Evolutionary conservation across 2,888 invertebrate species (phyloP), one percentile per base, ranked within the genome.

Genomic region (Megaustenia siamemsis): DNA sequence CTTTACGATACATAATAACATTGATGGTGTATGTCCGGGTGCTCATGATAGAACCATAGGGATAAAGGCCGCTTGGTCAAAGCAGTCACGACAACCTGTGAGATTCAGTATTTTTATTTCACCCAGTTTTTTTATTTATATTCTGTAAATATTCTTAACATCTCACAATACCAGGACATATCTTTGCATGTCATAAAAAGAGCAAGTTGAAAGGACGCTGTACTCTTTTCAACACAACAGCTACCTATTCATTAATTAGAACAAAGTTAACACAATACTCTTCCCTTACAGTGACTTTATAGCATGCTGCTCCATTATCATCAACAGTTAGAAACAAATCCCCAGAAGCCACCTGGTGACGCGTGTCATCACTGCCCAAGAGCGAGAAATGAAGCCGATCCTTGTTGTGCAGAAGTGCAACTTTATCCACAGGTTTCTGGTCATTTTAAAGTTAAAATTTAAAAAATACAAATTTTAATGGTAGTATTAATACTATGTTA

Each of bases 361-460:
- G 86, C 38, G 87, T 87, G 15, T 87, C 56, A n/a, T 89, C 87
- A 0, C 56, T 68, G 21, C 88, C 88, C 8, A 80, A 69, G 45
- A 93, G 88, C 8, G 82, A 81, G 82, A 93, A 93, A 86, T 93
- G 93, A 1, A 93, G 92, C 6, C 93, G 87, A 80, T 93, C 93
- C 81, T 89, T 89, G 88, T 93, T 91, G 78, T 91, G 89, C 28
- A 93, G 88, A 40, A 93, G 84, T 15, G 93, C 91, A 63, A 93
- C 91, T 81, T 88, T 91, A 79, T 91, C 87, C 69, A 93, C 85
- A 1, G 79, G 73, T 79, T 80, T 80, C 91, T 91, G 87, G 28
- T 40, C 18, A 86, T 35, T 49, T 21, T n/a, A 32, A 69, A 28
- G 15, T 18, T 24, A 12, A 35, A 32, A 28, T 28, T 4, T 5